Evolutionary conservation across 2,113 vertebrate species (phyloP), one percentile per base, ranked within the genome.

Genomic region (Passerina amoena): DNA sequence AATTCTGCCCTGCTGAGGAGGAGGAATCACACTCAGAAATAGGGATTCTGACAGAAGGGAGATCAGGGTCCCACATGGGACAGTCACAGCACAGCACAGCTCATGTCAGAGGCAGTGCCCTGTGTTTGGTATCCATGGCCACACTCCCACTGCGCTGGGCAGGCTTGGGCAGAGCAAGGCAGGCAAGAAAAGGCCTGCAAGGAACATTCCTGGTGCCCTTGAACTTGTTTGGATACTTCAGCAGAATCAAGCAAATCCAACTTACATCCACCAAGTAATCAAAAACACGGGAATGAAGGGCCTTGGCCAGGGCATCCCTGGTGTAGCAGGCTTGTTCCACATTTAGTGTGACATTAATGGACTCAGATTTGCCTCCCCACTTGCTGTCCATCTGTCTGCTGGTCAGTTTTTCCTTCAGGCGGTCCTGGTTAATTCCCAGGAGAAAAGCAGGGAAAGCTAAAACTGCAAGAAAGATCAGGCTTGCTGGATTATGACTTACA

Each of bases 321-420:
- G 99, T 99, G 97, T 99, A 99, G 86, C 98, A 99, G 27, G 99
- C 99, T 95, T 99, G 99, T 87, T 99, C 99, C 97, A 99, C 99
- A 0, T 99, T 99, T 56, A 99, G 98, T 0, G 99, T 99, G 92
- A 99, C 99, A 0, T 99, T 97, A 27, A 99, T 99, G 57, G 99
- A 99, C 96, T 99, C 99, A 0, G 98, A 97, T 44, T 99, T 98
- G 60, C 98, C 99, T 17, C 99, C 99, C 99, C 99, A 99, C 94
- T 98, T 99, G 97, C 99, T 99, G 88, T 99, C 99, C 99, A 99
- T 99, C 98, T 99, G 99, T 38, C 99, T 97, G 97, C 99, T 99
- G 22, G 99, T 99, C 82, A 99, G 97, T 81, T 99, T 99, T 88
- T 99, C 99, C 90, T 99, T 99, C 50, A 99, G 96, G 35, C 99